phyloP scores from a whole-genome alignment of 2,888 invertebrate genomes.

The Ametastegia equiseti region DNA sequence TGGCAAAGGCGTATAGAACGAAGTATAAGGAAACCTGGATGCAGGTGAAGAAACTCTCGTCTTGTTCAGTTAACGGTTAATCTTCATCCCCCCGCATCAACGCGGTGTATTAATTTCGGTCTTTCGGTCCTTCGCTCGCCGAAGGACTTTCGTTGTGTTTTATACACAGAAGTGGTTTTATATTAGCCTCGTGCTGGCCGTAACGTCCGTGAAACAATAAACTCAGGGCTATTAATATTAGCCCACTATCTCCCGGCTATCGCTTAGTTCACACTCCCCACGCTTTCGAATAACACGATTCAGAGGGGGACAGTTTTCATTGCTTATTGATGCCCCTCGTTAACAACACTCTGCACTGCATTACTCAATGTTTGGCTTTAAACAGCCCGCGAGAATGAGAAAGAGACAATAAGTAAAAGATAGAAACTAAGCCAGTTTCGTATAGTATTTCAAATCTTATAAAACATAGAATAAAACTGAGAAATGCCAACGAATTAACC shows the following conservation, averaged over 20 bases:
- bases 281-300: conserved; percentile 70
- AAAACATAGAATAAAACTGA: background rate
- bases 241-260: conserved; percentile 69
- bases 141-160: background rate
- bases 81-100: conserved; percentile 1
- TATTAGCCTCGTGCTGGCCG: conserved; percentile 44
- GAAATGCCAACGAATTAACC: background rate
- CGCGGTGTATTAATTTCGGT: background rate
- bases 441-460: conserved; percentile 70
- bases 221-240: conserved; percentile 69
- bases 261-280: conserved; percentile 69
- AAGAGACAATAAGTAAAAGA: too few relatives aligned
- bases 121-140: background rate
- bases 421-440: conserved; percentile 41
- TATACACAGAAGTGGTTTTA: conserved; percentile 37
- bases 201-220: conserved; percentile 61
- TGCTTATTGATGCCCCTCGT: conserved; percentile 73
- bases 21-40: background rate
- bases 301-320: conserved; percentile 72
- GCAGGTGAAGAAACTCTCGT: background rate
- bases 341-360: conserved; percentile 72
- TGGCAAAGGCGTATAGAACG: background rate
- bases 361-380: conserved; percentile 65
- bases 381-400: background rate
- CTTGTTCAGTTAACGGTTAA: conserved; percentile 20